phyloP scores from a whole-genome alignment of 2,797 vertebrate genomes.

The Enteromius viviparus region DNA sequence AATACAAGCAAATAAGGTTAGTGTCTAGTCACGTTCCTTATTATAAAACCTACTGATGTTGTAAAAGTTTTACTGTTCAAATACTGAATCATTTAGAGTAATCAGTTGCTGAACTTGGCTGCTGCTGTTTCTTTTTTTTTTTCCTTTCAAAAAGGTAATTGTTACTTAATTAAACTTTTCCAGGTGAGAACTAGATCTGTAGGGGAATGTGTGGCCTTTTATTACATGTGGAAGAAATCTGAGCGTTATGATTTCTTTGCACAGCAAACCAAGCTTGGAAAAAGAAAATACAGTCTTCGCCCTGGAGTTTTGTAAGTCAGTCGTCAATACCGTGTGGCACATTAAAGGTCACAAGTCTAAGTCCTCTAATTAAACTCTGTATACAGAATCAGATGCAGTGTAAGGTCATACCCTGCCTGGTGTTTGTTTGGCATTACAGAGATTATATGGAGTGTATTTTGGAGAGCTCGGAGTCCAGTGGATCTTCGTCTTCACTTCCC shows the following conservation, averaged over 20 bases:
- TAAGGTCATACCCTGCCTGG: neutral
- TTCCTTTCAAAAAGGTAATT: conserved; percentile 30
- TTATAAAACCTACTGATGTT: neutral
- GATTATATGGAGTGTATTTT: conserved; percentile 95
- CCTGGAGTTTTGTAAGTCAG: conserved; percentile 93
- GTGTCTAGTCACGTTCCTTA: conserved; percentile 10
- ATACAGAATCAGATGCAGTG: neutral
- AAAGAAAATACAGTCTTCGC: conserved; percentile 98
- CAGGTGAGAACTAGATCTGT: conserved; percentile 95
- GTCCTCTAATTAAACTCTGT: conserved; percentile 33
- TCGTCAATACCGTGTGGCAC: conserved; percentile 7
- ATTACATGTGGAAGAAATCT: conserved; percentile 99
- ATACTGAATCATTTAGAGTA: neutral
- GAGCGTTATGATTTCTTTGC: conserved; percentile 98
- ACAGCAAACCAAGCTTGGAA: conserved; percentile 96
- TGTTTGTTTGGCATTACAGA: conserved; percentile 71
- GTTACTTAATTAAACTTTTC: conserved; percentile 78
- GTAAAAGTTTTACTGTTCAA: neutral
- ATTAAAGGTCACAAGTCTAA: conserved; percentile 29
- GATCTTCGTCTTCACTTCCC: conserved; percentile 87
- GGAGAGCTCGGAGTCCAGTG: conserved; percentile 89
- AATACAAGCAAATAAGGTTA: conserved; percentile 96
- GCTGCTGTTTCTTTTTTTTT: neutral
- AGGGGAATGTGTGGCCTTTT: conserved; percentile 96
- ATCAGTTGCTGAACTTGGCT: neutral